Evolutionary conservation across 2,888 invertebrate genomes (phyloP).

Genomic region (Acleris laterana): DNA sequence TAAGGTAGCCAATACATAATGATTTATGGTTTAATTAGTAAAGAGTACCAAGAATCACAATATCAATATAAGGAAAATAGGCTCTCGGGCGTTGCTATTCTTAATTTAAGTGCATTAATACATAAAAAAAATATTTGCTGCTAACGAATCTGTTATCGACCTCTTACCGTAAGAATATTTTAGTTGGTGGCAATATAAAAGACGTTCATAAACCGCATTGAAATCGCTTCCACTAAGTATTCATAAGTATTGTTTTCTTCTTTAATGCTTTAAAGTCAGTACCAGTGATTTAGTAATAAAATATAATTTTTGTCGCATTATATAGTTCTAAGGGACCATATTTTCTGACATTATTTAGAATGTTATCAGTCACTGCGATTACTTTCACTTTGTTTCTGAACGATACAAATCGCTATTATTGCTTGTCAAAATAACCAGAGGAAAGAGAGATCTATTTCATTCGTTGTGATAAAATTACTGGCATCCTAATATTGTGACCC

Average conservation of each 20-base stretch:
- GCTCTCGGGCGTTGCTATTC: no score
- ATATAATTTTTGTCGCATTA: no score
- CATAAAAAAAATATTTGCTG: no score
- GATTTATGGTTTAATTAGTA: no score
- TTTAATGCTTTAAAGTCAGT: not conserved
- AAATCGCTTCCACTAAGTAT: not conserved
- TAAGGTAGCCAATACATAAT: no score
- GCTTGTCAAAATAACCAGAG: slow-evolving; percentile 56
- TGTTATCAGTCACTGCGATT: not conserved
- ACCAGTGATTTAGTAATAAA: no score
- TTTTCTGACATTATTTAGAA: not conserved
- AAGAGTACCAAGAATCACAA: no score
- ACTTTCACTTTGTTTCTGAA: slow-evolving; percentile 28
- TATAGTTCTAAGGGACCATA: no score
- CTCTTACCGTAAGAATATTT: not conserved
- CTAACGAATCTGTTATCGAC: no score
- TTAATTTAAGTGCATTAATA: no score
- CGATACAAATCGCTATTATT: slow-evolving; percentile 37
- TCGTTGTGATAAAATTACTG: slow-evolving; percentile 53
- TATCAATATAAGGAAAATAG: no score
- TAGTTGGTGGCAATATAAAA: not conserved
- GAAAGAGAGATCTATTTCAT: slow-evolving; percentile 56
- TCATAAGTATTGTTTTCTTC: not conserved
- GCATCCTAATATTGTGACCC: slow-evolving; percentile 54
- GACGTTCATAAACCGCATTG: slow-evolving; percentile 11